A percentile compares a stretch with the other conserved stretches of the same genome.
Evolutionary conservation across 2,113 vertebrate genomes (phyloP).

Genomic region (Empidonax alnorum): DNA sequence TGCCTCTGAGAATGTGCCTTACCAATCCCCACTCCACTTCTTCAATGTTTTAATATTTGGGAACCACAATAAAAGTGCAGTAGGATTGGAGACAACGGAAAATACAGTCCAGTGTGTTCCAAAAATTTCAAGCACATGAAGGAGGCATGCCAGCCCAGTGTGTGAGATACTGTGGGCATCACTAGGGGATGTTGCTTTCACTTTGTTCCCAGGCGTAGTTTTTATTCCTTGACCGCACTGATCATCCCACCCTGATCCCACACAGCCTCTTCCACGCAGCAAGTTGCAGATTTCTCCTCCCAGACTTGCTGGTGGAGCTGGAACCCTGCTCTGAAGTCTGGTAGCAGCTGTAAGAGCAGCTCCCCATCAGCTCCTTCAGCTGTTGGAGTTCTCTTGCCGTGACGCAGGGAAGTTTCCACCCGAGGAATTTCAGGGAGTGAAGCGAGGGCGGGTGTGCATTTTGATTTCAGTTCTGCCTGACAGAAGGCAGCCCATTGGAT

Average conservation of each 20-base stretch:
- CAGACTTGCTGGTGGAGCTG: not conserved
- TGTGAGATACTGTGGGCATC: not conserved
- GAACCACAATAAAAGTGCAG: not conserved
- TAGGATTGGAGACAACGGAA: not conserved
- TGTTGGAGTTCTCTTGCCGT: not conserved
- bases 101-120: not conserved
- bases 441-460: not conserved
- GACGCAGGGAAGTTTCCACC: not conserved
- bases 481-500: not conserved
- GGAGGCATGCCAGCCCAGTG: accelerated
- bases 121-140: not conserved
- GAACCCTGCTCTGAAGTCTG: not conserved
- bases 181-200: not conserved
- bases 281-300: not conserved
- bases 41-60: not conserved
- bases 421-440: not conserved
- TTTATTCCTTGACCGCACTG: accelerated
- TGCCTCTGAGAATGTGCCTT: not conserved
- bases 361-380: not conserved
- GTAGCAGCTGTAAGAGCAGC: not conserved
- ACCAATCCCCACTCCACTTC: not conserved
- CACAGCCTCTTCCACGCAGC: not conserved
- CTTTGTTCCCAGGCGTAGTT: not conserved
- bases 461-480: conserved; percentile 1
- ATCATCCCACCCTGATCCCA: not conserved